phyloP scores from a whole-genome alignment of 1,140 invertebrate genomes.

The Lordiphosa collinella region DNA sequence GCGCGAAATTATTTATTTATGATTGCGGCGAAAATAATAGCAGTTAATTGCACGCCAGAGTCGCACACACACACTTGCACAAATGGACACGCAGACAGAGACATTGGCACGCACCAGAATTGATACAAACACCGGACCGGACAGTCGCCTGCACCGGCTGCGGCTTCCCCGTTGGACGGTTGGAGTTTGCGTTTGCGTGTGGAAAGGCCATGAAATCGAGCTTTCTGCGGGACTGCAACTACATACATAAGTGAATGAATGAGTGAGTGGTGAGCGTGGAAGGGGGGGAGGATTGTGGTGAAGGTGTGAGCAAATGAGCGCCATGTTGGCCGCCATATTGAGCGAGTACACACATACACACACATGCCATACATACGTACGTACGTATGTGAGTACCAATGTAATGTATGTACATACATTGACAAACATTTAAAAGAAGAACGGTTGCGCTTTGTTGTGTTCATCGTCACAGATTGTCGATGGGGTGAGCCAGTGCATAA shows the following conservation, averaged over 20 bases:
- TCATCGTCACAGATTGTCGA: constrained; percentile 48
- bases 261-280: constrained; percentile 32
- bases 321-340: constrained; percentile 77
- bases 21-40: constrained; percentile 78
- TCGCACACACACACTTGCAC: constrained; percentile 20
- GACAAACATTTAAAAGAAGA: constrained; percentile 71
- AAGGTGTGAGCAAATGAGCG: constrained; percentile 70
- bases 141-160: constrained; percentile 58
- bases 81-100: constrained; percentile 33
- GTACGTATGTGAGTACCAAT: constrained; percentile 13
- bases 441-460: constrained; percentile 59
- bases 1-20: constrained; percentile 79
- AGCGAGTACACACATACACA: constrained; percentile 51
- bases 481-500: constrained; percentile 6
- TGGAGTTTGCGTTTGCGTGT: constrained; percentile 46
- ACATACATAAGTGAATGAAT: constrained; percentile 50
- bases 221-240: constrained; percentile 36
- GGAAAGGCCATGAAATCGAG: constrained; percentile 70
- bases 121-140: constrained; percentile 24
- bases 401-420: constrained; percentile 21
- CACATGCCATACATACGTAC: constrained; percentile 26
- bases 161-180: constrained; percentile 59
- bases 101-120: constrained; percentile 32
- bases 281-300: background rate
- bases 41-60: constrained; percentile 74